phyloP scores from a whole-genome alignment of 2,113 vertebrate species.

The Myrmecobius fasciatus region DNA sequence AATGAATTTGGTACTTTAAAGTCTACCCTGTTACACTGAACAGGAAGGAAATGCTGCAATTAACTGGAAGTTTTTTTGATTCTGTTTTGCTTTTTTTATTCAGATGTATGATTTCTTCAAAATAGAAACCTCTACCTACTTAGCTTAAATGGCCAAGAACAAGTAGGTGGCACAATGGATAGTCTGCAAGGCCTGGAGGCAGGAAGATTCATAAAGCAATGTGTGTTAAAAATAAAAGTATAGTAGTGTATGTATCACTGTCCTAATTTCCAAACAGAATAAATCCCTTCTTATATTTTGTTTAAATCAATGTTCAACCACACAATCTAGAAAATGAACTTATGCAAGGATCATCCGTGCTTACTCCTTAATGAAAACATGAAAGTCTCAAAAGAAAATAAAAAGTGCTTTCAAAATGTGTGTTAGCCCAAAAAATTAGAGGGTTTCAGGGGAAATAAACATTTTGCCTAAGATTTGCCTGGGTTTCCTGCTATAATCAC shows the following conservation, averaged over 20 bases:
- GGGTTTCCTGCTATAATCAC: background rate
- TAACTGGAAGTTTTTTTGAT: background rate
- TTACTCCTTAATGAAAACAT: background rate
- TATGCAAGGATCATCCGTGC: background rate
- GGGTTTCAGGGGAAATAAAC: background rate
- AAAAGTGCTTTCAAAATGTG: background rate
- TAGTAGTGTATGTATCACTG: background rate
- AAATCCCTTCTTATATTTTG: background rate
- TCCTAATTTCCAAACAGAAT: background rate
- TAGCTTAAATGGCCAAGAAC: background rate
- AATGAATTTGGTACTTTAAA: background rate
- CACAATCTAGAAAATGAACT: background rate
- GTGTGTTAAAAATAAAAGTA: background rate
- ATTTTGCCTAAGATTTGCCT: background rate
- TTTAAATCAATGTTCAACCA: background rate
- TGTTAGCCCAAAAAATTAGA: background rate
- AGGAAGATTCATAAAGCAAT: background rate
- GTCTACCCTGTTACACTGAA: background rate
- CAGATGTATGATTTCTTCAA: background rate
- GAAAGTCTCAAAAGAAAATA: background rate
- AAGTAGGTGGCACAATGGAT: background rate
- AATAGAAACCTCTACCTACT: background rate
- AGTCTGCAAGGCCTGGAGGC: background rate
- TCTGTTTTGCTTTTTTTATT: background rate
- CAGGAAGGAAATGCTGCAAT: background rate